Percentiles rank a stretch among this genome's conserved stretches.
Evolutionary conservation across 2,113 vertebrate genomes (phyloP).

Genomic region (Notarius quadriscutis): DNA sequence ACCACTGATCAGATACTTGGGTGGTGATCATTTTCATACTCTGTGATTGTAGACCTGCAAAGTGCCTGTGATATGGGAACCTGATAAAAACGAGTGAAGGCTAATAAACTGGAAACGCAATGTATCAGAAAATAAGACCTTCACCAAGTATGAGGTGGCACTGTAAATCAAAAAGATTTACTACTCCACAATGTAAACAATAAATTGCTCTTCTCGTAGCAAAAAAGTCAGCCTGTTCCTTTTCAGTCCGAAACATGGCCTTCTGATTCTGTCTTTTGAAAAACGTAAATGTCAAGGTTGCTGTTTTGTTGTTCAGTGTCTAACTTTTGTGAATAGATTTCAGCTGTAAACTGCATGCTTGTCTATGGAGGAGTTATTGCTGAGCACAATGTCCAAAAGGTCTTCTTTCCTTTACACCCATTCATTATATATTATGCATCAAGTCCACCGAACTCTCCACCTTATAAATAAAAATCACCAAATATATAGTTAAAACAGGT

Average conservation of each 20-base stretch:
- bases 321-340: background rate
- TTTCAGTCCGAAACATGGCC: background rate
- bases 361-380: background rate
- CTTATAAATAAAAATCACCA: background rate
- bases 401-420: background rate
- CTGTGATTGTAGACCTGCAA: background rate
- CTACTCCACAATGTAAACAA: background rate
- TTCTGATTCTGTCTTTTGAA: background rate
- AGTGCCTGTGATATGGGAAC: too few species aligned
- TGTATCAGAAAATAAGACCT: background rate
- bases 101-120: background rate
- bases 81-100: background rate
- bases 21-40: background rate
- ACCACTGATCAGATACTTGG: background rate
- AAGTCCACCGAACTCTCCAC: background rate
- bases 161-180: background rate
- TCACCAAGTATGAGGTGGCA: background rate
- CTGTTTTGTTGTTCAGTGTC: background rate
- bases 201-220: background rate
- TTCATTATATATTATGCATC: background rate
- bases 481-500: background rate
- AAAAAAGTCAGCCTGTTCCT: background rate
- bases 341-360: background rate
- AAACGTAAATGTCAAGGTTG: background rate
- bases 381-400: background rate